Evolutionary conservation across 2,113 vertebrate genomes (phyloP).

Genomic region (Colossoma macropomum): DNA sequence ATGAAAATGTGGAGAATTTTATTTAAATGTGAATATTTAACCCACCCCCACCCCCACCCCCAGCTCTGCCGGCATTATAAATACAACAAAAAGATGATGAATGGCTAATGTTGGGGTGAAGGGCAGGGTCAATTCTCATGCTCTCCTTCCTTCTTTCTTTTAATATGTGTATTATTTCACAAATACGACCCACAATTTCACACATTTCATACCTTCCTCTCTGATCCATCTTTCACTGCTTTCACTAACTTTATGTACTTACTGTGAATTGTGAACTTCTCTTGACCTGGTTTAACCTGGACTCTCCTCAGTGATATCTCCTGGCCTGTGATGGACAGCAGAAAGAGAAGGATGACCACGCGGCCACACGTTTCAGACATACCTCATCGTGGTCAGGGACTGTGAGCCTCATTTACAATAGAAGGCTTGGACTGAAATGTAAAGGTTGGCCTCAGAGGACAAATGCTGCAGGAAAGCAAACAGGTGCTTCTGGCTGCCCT

Average conservation of each 20-base stretch:
- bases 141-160: not conserved
- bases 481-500: constrained; percentile 39
- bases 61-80: not conserved
- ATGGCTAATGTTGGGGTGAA: not conserved
- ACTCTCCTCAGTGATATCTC: not conserved
- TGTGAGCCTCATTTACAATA: constrained; percentile 5
- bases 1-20: not conserved
- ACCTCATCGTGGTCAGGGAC: constrained; percentile 27
- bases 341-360: not conserved
- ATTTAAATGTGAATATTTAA: constrained; percentile 13
- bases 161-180: not conserved
- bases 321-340: not conserved
- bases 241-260: no score
- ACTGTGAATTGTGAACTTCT: not conserved
- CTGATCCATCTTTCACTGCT: not conserved
- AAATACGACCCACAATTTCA: not conserved
- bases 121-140: not conserved
- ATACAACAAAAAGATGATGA: not conserved
- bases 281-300: not conserved
- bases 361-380: not conserved
- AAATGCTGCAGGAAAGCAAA: constrained; percentile 47
- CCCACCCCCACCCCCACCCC: not conserved
- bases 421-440: constrained; percentile 25
- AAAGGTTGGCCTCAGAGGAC: constrained; percentile 34
- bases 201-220: not conserved